Evolutionary conservation across 2,888 invertebrate species (phyloP).

Genomic region (Acrobasis consociella): DNA sequence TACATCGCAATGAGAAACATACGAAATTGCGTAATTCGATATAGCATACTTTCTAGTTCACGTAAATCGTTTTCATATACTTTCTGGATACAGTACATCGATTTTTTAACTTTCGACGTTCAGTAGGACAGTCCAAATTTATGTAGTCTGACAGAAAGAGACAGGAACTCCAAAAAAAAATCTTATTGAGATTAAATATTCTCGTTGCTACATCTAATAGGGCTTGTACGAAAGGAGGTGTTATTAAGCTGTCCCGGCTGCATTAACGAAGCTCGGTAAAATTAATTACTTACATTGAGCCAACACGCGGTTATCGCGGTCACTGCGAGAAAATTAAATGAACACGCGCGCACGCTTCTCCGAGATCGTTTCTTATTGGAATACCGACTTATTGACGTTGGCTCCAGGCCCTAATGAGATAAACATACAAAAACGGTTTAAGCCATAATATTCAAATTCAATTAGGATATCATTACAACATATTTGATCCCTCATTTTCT

Average conservation of each 20-base stretch:
- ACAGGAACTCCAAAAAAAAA: background rate
- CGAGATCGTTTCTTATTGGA: constrained; percentile 48
- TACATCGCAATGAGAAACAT: no score
- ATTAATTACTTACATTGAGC: constrained; percentile 70
- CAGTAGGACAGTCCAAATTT: no score
- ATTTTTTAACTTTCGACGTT: no score
- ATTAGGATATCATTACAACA: constrained; percentile 19
- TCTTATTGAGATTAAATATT: constrained; percentile 33
- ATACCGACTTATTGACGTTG: constrained; percentile 28
- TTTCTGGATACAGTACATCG: no score
- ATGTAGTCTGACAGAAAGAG: no score
- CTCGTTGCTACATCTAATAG: constrained; percentile 37
- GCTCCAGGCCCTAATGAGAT: constrained; percentile 28
- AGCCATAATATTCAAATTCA: background rate
- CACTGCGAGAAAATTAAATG: constrained; percentile 68
- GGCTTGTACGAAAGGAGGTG: constrained; percentile 39
- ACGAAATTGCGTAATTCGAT: no score
- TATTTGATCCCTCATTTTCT: constrained; percentile 25
- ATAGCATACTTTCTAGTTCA: no score
- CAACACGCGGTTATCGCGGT: constrained; percentile 67
- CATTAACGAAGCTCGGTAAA: constrained; percentile 61
- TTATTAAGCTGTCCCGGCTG: constrained; percentile 54
- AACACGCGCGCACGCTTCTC: constrained; percentile 53
- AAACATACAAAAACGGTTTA: constrained; percentile 8
- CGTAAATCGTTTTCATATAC: no score